A percentile compares a stretch with the other conserved stretches of the same genome.
These are phyloP conservation scores for Tyria jacobaeae DNA, from an alignment of 2,888 invertebrate genomes.

Conservation along the genomic window DNA sequence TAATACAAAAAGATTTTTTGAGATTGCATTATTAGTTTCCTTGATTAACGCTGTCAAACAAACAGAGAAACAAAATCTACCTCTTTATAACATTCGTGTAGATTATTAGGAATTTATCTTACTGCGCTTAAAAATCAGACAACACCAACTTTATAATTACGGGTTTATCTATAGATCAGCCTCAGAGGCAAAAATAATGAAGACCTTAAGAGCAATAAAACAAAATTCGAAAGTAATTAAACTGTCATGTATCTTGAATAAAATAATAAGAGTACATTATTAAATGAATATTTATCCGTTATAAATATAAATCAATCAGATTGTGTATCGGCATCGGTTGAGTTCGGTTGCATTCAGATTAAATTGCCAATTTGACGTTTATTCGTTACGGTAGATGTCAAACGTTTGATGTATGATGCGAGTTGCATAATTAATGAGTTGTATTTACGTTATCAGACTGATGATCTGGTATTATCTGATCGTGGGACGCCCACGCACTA, in stretches of 20 bases:
- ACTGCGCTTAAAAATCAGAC: not conserved
- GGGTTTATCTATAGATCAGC: conserved; percentile 4
- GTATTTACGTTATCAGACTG: conserved; percentile 11
- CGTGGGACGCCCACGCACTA: conserved; percentile 6
- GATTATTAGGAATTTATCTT: too few relatives aligned
- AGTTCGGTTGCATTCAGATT: conserved; percentile 28
- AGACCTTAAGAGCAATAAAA: conserved; percentile 23
- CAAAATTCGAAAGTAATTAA: conserved; percentile 29
- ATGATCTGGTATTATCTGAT: conserved; percentile 17
- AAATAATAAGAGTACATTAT: conserved; percentile 25
- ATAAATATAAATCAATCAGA: conserved; percentile 20
- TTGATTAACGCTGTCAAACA: too few relatives aligned
- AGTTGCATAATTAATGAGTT: conserved; percentile 20
- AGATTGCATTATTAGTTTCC: too few relatives aligned
- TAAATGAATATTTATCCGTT: conserved; percentile 21
- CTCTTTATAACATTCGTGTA: too few relatives aligned
- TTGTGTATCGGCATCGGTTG: conserved; percentile 15
- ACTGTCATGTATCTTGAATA: conserved; percentile 23
- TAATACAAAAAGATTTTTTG: too few relatives aligned
- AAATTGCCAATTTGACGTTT: conserved; percentile 40
- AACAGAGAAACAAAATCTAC: too few relatives aligned
- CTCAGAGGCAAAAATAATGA: conserved; percentile 6
- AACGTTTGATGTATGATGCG: conserved; percentile 20
- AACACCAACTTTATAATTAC: not conserved
- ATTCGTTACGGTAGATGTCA: conserved; percentile 22